phyloP scores from a whole-genome alignment of 2,888 invertebrate genomes.

The Limnephilus lunatus region DNA sequence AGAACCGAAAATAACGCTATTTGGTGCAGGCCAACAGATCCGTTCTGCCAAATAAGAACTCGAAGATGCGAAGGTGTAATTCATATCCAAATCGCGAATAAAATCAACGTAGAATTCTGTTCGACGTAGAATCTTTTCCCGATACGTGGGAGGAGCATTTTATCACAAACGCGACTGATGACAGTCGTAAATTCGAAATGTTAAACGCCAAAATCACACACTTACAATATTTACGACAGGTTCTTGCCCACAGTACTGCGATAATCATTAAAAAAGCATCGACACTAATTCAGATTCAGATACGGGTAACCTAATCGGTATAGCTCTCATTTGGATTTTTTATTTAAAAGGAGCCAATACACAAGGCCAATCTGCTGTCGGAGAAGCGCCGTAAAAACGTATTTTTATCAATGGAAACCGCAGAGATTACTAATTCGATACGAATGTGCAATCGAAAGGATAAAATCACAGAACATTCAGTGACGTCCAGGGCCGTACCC shows the following conservation, averaged over 20 bases:
- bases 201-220: background rate
- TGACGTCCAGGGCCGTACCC: too few relatives aligned
- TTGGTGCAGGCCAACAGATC: conserved; percentile 8
- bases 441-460: conserved; percentile 2
- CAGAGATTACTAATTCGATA: background rate
- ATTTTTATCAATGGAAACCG: background rate
- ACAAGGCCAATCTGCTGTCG: background rate
- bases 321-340: background rate
- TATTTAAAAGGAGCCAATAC: background rate
- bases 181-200: background rate
- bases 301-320: background rate
- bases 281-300: conserved; percentile 2
- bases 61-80: background rate
- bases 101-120: background rate
- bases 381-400: conserved; percentile 19
- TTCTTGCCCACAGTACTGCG: background rate
- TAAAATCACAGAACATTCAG: background rate
- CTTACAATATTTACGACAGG: background rate
- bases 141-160: background rate
- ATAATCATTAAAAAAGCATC: background rate
- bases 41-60: background rate
- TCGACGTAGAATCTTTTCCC: background rate
- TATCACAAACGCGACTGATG: background rate
- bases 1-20: conserved; percentile 47
- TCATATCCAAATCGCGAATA: background rate